These are phyloP conservation scores for Lissocephala sabroskyi DNA, from an alignment of 2,888 invertebrate genomes.

Conservation along the genomic window DNA sequence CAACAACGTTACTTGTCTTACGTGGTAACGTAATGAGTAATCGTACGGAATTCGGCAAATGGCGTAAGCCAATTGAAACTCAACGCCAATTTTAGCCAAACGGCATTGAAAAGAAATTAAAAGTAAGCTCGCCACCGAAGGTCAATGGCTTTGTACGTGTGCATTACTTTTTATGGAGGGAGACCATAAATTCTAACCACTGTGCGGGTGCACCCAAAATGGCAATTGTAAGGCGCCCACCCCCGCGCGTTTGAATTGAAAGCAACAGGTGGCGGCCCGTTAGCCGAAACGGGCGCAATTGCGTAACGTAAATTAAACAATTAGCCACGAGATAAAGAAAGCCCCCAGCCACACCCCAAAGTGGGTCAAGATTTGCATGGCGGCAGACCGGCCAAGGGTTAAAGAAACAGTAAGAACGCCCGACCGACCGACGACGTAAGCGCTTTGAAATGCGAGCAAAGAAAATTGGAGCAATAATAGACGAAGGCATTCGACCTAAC, in stretches of 20 bases:
- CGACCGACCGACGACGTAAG: constrained; percentile 51
- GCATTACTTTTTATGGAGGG: constrained; percentile 31
- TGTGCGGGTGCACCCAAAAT: constrained; percentile 22
- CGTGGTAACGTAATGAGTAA: constrained; percentile 33
- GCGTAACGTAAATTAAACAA: constrained; percentile 64
- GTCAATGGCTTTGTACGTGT: constrained; percentile 23
- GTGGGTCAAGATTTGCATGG: constrained; percentile 50
- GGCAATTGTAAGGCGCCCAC: constrained; percentile 25
- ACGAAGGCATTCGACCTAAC: constrained; percentile 47
- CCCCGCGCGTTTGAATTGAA: constrained; percentile 12
- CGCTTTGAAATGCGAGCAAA: constrained; percentile 48
- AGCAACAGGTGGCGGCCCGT: constrained; percentile 52
- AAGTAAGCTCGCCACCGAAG: constrained; percentile 44
- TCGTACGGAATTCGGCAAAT: constrained; percentile 35
- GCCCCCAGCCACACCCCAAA: constrained; percentile 23
- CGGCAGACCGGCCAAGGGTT: constrained; percentile 33
- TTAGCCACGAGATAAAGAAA: constrained; percentile 29
- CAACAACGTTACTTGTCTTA: too few species aligned
- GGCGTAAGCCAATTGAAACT: constrained; percentile 49
- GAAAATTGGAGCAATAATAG: constrained; percentile 13
- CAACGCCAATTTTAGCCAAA: constrained; percentile 46
- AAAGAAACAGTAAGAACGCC: constrained; percentile 38
- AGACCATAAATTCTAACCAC: neutral
- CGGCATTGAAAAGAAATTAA: constrained; percentile 70
- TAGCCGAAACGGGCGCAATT: constrained; percentile 34